A percentile compares a stretch with the other conserved stretches of the same genome.
These are phyloP conservation scores for Lophius americanus DNA, from an alignment of 2,797 vertebrate species.

Conservation along the genomic window DNA sequence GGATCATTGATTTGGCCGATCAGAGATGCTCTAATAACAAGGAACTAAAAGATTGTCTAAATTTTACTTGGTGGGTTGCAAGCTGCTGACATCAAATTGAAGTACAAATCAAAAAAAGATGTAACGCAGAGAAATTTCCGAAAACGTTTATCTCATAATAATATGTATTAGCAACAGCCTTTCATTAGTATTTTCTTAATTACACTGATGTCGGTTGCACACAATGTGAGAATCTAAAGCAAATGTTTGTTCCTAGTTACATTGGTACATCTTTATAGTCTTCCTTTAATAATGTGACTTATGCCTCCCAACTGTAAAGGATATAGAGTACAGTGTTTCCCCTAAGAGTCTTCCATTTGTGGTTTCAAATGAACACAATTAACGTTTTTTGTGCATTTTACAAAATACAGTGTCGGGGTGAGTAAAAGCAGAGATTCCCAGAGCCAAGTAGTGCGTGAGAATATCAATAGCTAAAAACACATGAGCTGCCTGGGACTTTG, in stretches of 20 bases:
- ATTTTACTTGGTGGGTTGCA: background rate
- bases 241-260: too few relatives aligned
- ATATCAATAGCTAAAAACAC: background rate
- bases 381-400: background rate
- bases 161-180: slow-evolving; percentile 13
- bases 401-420: background rate
- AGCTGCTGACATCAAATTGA: background rate
- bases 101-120: too few relatives aligned
- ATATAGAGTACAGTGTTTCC: background rate
- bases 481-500: background rate
- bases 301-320: background rate
- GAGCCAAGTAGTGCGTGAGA: background rate
- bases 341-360: background rate
- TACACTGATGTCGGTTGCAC: slow-evolving; percentile 6
- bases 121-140: slow-evolving; percentile 8
- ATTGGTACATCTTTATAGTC: background rate
- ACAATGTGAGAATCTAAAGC: background rate
- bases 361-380: slow-evolving; percentile 3
- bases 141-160: slow-evolving; percentile 18
- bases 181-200: slow-evolving; percentile 9
- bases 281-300: background rate
- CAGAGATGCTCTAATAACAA: slow-evolving; percentile 2
- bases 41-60: too few relatives aligned
- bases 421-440: background rate
- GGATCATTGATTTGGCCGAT: slow-evolving; percentile 4